Evolutionary conservation across 2,888 invertebrate species (phyloP).

Genomic region (Acanthococcus lagerstroemiae): DNA sequence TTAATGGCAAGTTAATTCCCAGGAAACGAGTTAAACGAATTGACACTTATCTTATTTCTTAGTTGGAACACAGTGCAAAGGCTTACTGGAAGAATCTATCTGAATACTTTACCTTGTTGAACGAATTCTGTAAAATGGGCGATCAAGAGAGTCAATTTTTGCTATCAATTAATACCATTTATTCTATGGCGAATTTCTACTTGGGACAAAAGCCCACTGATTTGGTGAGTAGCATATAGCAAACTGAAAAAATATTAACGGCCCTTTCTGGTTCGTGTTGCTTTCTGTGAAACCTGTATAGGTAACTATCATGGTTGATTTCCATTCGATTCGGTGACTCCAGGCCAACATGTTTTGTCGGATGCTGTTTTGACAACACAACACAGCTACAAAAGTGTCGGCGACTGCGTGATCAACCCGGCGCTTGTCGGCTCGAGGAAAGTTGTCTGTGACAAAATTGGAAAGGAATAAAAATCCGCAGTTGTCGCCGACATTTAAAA

Average conservation of each 20-base stretch:
- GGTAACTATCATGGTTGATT: too few species aligned
- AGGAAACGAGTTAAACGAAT: background rate
- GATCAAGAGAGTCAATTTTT: slow-evolving; percentile 85
- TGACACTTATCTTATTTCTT: slow-evolving; percentile 1
- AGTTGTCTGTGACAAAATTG: too few species aligned
- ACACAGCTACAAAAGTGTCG: too few species aligned
- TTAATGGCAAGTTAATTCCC: background rate
- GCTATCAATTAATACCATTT: slow-evolving; percentile 74
- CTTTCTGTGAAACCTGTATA: too few species aligned
- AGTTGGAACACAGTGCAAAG: slow-evolving; percentile 45
- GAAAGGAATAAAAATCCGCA: too few species aligned
- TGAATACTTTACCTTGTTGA: slow-evolving; percentile 83
- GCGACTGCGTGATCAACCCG: too few species aligned
- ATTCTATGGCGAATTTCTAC: slow-evolving; percentile 85
- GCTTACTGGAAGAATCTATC: slow-evolving; percentile 47
- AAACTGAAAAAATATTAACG: background rate
- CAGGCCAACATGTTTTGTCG: too few species aligned
- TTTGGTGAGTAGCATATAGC: slow-evolving; percentile 46
- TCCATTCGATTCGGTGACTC: too few species aligned
- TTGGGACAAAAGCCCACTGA: slow-evolving; percentile 70
- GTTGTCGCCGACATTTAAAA: too few species aligned
- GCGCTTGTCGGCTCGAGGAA: too few species aligned
- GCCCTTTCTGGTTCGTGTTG: too few species aligned
- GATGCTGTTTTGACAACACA: too few species aligned
- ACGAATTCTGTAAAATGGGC: slow-evolving; percentile 91